These are phyloP conservation scores for Ia io DNA, from an alignment of 2,113 vertebrate species.

Conservation along the genomic window DNA sequence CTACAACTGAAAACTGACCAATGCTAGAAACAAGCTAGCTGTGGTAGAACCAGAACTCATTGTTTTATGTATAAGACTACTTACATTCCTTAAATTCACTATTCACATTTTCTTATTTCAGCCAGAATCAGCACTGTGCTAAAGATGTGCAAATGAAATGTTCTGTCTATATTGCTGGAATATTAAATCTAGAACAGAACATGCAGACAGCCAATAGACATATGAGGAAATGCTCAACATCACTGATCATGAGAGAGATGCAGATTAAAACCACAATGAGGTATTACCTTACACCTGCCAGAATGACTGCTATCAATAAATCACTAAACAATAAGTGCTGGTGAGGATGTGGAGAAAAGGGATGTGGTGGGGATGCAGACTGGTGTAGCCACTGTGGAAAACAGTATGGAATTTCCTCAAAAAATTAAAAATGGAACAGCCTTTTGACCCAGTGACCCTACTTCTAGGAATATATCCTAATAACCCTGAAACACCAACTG, in stretches of 20 bases:
- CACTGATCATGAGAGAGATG: background rate
- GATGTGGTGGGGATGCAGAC: background rate
- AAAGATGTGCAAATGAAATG: background rate
- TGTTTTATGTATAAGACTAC: background rate
- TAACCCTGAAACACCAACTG: too few species aligned
- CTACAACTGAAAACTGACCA: background rate
- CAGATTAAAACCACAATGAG: background rate
- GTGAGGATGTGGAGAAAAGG: background rate
- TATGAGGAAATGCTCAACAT: background rate
- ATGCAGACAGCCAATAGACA: background rate
- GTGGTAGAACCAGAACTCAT: background rate
- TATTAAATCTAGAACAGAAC: background rate
- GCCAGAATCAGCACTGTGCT: background rate
- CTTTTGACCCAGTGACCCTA: background rate
- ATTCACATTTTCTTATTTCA: background rate
- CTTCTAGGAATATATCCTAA: background rate
- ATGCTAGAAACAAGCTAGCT: background rate
- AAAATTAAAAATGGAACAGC: background rate
- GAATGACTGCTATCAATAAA: background rate
- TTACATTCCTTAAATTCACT: background rate
- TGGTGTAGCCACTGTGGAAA: background rate
- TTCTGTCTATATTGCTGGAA: background rate
- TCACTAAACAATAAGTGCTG: background rate
- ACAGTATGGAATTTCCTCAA: background rate
- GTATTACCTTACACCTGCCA: background rate